Base-by-base conservation (phyloP, 2,888 invertebrate genomes). In the Ormyrus pomaceus region DNA sequence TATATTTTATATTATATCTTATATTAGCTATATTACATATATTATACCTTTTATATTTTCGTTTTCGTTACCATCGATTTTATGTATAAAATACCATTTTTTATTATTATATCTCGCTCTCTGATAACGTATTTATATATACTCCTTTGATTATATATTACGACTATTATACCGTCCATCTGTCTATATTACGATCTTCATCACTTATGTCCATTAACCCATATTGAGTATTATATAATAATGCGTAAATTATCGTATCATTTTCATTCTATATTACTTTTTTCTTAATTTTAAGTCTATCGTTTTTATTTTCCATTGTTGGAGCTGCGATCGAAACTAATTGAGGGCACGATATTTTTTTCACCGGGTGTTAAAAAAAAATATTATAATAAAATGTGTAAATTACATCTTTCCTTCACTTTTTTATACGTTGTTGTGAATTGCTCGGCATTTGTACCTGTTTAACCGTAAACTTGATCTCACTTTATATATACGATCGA, bases 21-120 rank as follows among this genome's bases (percentile, higher is more conserved):
- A 62, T 62, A 59, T 61, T 69, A 55, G 66, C 11, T 82, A 79
- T 80, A 80, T 83, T 80, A 80, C 83, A 78, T 77, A 78, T 77
- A 48, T 80, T 73, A 48, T 80, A 70, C 65, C 71, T 69, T 78
- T 68, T 59, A 13, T 74, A 48, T 6, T 74, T 56, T n/a, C 11
- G 10, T 62, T 51, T 56, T 53, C 8, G 45, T 74, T 45, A 46
- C 11, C 72, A 48, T 78, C 53, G 13, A 59, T 71, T 58, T 66
- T 72, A 71, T 76, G 58, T 62, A 68, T 66, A 72, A 78, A 62
- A 74, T 51, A 66, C 59, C 45, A 68, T 66, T 72, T 77, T 69
- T 77, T 59, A 73, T 77, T 59, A 73, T 46, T 69, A 64, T 68
- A 72, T 69, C 59, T 78, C 56, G 61, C 50, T 74, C 53, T 74